These are phyloP conservation scores for Anagrus nilaparvatae DNA, from an alignment of 1,140 invertebrate species.

Conservation along the genomic window DNA sequence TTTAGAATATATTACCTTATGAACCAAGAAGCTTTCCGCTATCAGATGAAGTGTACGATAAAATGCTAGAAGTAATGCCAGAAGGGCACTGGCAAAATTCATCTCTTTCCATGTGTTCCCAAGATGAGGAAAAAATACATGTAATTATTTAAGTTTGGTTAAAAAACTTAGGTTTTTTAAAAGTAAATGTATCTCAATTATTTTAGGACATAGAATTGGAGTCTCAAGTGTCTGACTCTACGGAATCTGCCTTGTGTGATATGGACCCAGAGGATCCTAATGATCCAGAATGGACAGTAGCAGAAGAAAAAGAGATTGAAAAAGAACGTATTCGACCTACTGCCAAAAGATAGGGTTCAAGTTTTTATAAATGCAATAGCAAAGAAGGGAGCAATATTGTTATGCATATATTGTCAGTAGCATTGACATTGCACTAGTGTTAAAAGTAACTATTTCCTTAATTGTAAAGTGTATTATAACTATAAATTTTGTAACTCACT, in stretches of 20 bases:
- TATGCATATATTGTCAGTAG: conserved; percentile 37
- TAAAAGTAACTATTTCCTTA: conserved; percentile 37
- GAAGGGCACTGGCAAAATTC: conserved; percentile 51
- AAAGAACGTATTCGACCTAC: conserved; percentile 40
- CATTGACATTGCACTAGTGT: conserved; percentile 41
- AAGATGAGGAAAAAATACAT: conserved; percentile 43
- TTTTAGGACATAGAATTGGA: conserved; percentile 35
- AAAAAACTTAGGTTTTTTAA: no score
- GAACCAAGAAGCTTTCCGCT: conserved; percentile 66
- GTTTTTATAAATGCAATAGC: no score
- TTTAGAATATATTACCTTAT: conserved; percentile 47
- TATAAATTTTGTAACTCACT: conserved; percentile 43
- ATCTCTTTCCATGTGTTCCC: conserved; percentile 41
- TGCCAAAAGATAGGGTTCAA: conserved; percentile 43
- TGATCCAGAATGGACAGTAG: conserved; percentile 67
- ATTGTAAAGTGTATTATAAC: conserved; percentile 46
- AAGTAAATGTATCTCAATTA: conserved; percentile 9
- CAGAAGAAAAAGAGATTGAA: conserved; percentile 36
- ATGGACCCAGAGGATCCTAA: conserved; percentile 65
- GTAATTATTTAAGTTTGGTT: conserved; percentile 14
- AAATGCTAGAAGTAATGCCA: conserved; percentile 61
- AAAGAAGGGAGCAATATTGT: no score
- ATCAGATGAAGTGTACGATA: conserved; percentile 54
- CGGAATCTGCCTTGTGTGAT: conserved; percentile 47
- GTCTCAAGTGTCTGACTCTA: conserved; percentile 48